These are phyloP conservation scores for Leptopilina clavipes DNA, from an alignment of 1,140 invertebrate species.

Conservation along the genomic window DNA sequence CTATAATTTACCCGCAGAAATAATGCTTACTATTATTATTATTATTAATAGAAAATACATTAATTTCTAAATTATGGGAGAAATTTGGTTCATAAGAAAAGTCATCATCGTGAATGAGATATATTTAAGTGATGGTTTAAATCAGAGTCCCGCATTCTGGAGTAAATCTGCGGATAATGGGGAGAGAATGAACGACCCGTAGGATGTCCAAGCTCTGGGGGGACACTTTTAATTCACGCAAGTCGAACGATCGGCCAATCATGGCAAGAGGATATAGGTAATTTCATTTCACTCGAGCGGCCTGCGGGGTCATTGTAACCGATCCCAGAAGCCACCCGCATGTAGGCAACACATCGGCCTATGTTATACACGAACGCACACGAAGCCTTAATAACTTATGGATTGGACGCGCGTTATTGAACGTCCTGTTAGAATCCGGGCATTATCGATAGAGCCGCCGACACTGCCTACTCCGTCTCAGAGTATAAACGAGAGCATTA, in stretches of 20 bases:
- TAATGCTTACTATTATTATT: no score
- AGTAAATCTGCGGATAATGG: not conserved
- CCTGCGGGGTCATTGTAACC: slow-evolving; percentile 69
- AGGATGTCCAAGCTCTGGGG: slow-evolving; percentile 47
- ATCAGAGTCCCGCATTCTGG: slow-evolving; percentile 23
- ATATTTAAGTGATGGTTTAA: not conserved
- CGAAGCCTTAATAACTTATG: slow-evolving; percentile 71
- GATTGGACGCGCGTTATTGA: slow-evolving; percentile 71
- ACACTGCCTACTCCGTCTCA: slow-evolving; percentile 49
- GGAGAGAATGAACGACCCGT: slow-evolving; percentile 47
- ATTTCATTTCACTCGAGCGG: slow-evolving; percentile 64
- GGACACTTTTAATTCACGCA: slow-evolving; percentile 66
- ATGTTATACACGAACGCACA: slow-evolving; percentile 60
- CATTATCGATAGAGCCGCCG: slow-evolving; percentile 65
- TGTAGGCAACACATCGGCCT: slow-evolving; percentile 56
- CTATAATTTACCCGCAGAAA: no score
- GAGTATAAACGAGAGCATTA: slow-evolving; percentile 65
- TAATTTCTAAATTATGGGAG: no score
- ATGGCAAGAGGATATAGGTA: slow-evolving; percentile 66
- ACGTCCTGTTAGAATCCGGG: slow-evolving; percentile 69
- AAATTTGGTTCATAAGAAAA: no score
- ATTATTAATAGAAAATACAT: no score
- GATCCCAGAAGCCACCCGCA: slow-evolving; percentile 67
- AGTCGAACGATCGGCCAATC: slow-evolving; percentile 63
- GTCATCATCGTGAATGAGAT: not conserved